Evolutionary conservation across 2,113 vertebrate species (phyloP).

Genomic region (Bungarus multicinctus): DNA sequence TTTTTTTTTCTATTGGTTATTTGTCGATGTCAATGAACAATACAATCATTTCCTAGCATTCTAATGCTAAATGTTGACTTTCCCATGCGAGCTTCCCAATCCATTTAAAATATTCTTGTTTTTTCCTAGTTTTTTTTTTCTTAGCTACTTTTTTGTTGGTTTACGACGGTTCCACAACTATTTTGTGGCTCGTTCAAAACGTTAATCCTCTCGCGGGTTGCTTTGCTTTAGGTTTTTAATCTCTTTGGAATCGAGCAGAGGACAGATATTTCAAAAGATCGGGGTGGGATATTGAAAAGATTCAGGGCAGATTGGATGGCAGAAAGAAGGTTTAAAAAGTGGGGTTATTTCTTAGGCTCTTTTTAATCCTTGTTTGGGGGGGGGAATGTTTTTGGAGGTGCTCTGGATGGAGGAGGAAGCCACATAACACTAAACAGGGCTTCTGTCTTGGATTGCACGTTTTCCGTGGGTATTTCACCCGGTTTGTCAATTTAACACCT

Average conservation of each 20-base stretch:
- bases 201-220: background rate
- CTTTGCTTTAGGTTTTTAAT: background rate
- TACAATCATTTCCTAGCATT: background rate
- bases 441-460: background rate
- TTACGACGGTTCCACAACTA: background rate
- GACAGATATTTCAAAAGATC: background rate
- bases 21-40: background rate
- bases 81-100: background rate
- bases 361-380: background rate
- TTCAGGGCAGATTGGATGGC: background rate
- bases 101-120: background rate
- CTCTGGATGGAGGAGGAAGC: background rate
- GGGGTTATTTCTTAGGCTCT: background rate
- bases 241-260: rapidly evolving
- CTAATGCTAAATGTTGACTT: background rate
- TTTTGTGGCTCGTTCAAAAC: background rate
- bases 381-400: background rate
- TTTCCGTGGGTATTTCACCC: too few relatives aligned
- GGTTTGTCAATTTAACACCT: too few relatives aligned
- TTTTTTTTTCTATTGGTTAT: background rate
- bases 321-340: background rate
- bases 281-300: background rate
- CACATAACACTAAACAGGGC: background rate
- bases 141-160: background rate
- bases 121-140: too few relatives aligned